Evolutionary conservation across 2,888 invertebrate species (phyloP), one percentile per base, ranked within the genome.

Genomic region (Leptinotarsa tumamoca): DNA sequence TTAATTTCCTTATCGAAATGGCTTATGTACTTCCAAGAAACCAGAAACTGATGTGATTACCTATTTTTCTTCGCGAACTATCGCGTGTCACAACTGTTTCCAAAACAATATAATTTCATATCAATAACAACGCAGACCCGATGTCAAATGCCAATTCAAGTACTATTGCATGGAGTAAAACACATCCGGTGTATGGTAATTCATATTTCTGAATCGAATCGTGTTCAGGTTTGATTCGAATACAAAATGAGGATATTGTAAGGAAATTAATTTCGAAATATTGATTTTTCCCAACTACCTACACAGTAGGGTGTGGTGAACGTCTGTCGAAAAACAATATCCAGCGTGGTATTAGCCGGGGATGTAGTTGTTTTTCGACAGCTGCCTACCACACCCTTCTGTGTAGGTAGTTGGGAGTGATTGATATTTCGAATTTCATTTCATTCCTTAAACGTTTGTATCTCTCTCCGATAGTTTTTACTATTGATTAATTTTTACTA

Each of bases 71-170:
- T 63, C n/a, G 63, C n/a, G 63, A 63, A 63, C 63, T 63, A 63
- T 63, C 63, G 63, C 43, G 63, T 63, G 63, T 33, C 43, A n/a
- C 43, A 3, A 63, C 5, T 63, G 63, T 63, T 63, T 63, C 63
- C 63, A 27, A 63, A 63, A 63, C 63, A 63, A 63, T 43, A 33
- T 63, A 43, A 63, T 63, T 63, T n/a, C 63, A 63, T 63, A 63
- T 63, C 43, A 63, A 63, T 63, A 63, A 63, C 63, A 63, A 63
- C 63, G n/a, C 43, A 7, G 33, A n/a, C 27, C 33, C 4, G 43
- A 63, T 63, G 63, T 63, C 63, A 63, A 63, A 43, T 63, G 43
- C 33, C 7, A 27, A 33, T 43, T 43, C 63, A 43, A 63, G 63
- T 63, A 33, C 17, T 63, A 63, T 63, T 33, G 63, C 63, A 43